Percentiles rank a stretch among this genome's conserved stretches.
phyloP scores from a whole-genome alignment of 2,888 invertebrate species.

The Dasypolia templi region DNA sequence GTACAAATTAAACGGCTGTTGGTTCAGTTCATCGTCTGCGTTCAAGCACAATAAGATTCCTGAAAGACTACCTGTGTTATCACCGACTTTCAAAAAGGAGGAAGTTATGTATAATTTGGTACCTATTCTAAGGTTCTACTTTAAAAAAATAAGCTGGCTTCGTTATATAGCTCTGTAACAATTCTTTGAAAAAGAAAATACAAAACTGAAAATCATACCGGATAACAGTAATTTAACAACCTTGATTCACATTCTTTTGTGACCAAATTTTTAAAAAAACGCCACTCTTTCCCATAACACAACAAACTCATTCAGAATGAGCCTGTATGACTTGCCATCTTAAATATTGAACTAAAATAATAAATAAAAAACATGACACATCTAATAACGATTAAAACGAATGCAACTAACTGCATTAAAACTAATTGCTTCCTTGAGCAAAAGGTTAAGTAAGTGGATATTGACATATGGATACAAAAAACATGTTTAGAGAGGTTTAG shows the following conservation, averaged over 20 bases:
- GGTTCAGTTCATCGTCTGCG: too few species aligned
- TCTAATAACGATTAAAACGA: slow-evolving; percentile 39
- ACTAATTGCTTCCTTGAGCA: slow-evolving; percentile 66
- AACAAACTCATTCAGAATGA: slow-evolving; percentile 3
- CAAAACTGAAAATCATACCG: neutral
- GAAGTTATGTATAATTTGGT: neutral
- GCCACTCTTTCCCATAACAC: slow-evolving; percentile 10
- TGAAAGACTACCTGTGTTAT: neutral
- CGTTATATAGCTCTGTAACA: too few species aligned
- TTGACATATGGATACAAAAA: slow-evolving; percentile 51
- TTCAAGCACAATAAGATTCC: neutral
- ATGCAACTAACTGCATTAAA: slow-evolving; percentile 62
- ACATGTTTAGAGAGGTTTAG: slow-evolving; percentile 39
- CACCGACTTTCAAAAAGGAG: neutral
- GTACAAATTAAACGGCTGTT: neutral
- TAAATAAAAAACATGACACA: slow-evolving; percentile 29
- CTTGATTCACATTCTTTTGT: slow-evolving; percentile 20
- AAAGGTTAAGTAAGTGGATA: slow-evolving; percentile 61
- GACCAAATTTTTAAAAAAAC: slow-evolving; percentile 28
- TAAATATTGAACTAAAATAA: slow-evolving; percentile 1
- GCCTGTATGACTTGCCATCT: slow-evolving; percentile 8
- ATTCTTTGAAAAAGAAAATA: neutral
- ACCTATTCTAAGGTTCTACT: neutral
- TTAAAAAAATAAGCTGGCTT: neutral
- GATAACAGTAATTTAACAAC: neutral